Evolutionary conservation across 1,140 invertebrate genomes (phyloP), one percentile per base, ranked within the genome.

Genomic region (Neotoxoptera formosana): DNA sequence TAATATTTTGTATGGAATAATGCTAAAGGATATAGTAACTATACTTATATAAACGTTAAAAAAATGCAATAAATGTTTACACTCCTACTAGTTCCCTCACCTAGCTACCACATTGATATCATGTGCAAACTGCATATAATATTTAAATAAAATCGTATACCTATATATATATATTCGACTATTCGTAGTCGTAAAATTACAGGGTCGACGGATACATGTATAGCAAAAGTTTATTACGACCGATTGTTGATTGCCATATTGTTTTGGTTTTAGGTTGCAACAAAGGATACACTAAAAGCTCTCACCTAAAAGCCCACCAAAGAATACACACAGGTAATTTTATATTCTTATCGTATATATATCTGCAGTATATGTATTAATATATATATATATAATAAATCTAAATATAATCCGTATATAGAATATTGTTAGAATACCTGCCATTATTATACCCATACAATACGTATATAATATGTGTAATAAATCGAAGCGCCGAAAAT

Each of bases 271-370:
- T 96, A 98, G 99, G 98, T 95, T 99, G 99, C 96, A 97, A 97
- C 94, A 99, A 99, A 96, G 98, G 99, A 83, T 99, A 99, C 96
- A 99, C 99, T 87, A 99, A 99, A 96, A 99, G 98, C 96, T 99
- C 99, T 94, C 99, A 99, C 96, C 96, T 99, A 23, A 99, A 99
- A 96, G 99, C 99, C 93, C 99, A 99, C 96, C 98, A 99, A 95
- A 96, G 99, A 95, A 99, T 99, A 95, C 99, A 99, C 95, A 99
- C 99, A 96, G 99, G 99, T 99, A 96, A 97, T 47, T 89, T 47
- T 87, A 30, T 34, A 25, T 81, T 47, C 34, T 34, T 34, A 51
- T 51, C 30, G 36, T 86, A 45, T 30, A 81, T 17, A n/a, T n/a
- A n/a, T 76, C 30, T 67, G 60, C 60, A 30, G 60, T n/a, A 67